These are phyloP conservation scores for Calcarius lapponicus DNA, from an alignment of 2,797 vertebrate genomes.

Conservation along the genomic window DNA sequence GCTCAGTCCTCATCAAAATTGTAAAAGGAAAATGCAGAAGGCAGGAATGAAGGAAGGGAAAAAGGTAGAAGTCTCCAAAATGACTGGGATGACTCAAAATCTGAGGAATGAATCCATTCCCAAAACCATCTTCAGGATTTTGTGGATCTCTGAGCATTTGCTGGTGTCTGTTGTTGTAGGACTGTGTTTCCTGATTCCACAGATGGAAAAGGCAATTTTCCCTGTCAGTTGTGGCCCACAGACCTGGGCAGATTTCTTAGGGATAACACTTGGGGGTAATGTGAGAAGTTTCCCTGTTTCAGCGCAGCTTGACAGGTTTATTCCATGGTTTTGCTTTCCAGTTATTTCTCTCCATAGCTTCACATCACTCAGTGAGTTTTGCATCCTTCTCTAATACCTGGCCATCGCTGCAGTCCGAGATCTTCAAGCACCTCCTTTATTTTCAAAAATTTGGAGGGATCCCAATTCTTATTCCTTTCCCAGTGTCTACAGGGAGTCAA, in stretches of 20 bases:
- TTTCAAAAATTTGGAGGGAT: background rate
- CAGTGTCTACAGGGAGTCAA: background rate
- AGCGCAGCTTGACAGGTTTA: background rate
- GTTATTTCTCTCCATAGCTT: background rate
- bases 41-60: background rate
- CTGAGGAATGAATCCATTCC: background rate
- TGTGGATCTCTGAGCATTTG: background rate
- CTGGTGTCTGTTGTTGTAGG: background rate
- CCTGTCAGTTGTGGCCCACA: background rate
- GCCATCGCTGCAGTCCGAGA: fast-evolving
- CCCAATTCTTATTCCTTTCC: background rate
- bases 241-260: background rate
- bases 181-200: background rate
- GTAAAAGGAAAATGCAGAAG: background rate
- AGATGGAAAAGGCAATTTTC: background rate
- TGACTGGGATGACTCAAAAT: background rate
- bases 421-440: background rate
- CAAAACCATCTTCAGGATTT: background rate
- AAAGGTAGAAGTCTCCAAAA: background rate
- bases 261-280: background rate
- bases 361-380: background rate
- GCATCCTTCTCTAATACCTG: background rate
- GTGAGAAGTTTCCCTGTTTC: background rate
- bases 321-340: background rate
- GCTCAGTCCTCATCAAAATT: background rate